Conservation (phyloP, 2,888 invertebrate genomes). For the Cremastobaeus sp. region DNA sequence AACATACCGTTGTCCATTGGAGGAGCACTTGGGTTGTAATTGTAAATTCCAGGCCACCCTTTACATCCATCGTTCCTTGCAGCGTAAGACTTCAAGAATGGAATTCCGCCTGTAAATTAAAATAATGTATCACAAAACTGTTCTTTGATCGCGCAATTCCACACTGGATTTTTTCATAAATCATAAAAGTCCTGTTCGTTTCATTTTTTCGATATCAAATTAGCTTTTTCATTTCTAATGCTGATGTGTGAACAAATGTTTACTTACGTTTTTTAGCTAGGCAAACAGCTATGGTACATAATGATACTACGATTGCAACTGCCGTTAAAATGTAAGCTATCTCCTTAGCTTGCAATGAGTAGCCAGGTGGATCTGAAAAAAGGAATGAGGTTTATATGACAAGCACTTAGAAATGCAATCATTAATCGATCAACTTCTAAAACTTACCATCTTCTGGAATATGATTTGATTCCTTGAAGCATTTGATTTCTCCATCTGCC, state of each 20-base stretch:
- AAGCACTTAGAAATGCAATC: no score
- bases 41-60: slow-evolving; percentile 58
- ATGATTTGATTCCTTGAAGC: slow-evolving; percentile 28
- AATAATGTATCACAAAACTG: no score
- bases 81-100: slow-evolving; percentile 49
- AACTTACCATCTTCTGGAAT: slow-evolving; percentile 40
- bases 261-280: slow-evolving; percentile 47
- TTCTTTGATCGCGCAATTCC: no score
- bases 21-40: slow-evolving; percentile 67
- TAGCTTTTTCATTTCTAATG: no score
- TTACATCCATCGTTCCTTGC: slow-evolving; percentile 49
- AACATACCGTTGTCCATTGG: slow-evolving; percentile 69
- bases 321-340: slow-evolving; percentile 28
- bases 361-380: slow-evolving; percentile 41
- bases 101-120: slow-evolving; percentile 51
- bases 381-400: no score
- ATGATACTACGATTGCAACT: slow-evolving; percentile 13
- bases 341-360: slow-evolving; percentile 17
- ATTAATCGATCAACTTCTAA: no score
- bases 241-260: background rate
- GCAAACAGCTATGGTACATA: slow-evolving; percentile 11
- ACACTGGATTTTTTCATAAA: no score
- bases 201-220: no score
- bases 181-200: no score
- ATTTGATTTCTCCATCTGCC: slow-evolving; percentile 43